Base-by-base conservation (phyloP, 2,888 invertebrate genomes). In the Octonoba sinensis region DNA sequence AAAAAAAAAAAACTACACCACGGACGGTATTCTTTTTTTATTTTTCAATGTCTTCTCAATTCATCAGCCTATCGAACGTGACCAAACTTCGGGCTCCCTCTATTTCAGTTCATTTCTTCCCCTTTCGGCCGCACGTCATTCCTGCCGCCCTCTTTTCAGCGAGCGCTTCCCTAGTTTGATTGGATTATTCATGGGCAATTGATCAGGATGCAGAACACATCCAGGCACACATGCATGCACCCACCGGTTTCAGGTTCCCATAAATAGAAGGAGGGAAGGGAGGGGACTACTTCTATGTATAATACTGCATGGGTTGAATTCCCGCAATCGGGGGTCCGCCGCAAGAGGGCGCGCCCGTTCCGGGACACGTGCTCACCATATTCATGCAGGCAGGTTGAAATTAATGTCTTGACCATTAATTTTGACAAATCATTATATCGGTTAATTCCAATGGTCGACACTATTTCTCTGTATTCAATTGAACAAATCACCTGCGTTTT, bases 141-240 rank as follows among this genome's bases (percentile, higher is more conserved):
- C 62, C 65, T 46, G n/a, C 59, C 57, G 57, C 47, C 20, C 46
- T 18, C 47, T 18, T 49, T 66, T 49, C 22, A 18, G 49, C 24
- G 24, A 47, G 49, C 49, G 47, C 57, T 51, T 22, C 59, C 69
- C 71, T 64, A 60, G 69, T 81, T 81, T 81, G 79, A 81, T 81
- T 81, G 79, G 79, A 81, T 81, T 81, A 81, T 70, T 77, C 75
- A 79, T 78, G 78, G 71, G 74, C 79, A 83, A 71, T 82, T 77
- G 75, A 75, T 74, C 72, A 76, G 72, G 79, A 81, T 81, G 79
- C 79, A 81, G 79, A 74, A 81, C 79, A 81, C 79, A 81, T 44
- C 56, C 56, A n/a, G 36, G 15, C 72, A 79, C 67, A 79, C 78
- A 79, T 79, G 60, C 78, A 79, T 79, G 72, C 72, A 79, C 78